These are phyloP conservation scores for Carposina sasakii DNA, from an alignment of 1,140 invertebrate species.

Conservation along the genomic window DNA sequence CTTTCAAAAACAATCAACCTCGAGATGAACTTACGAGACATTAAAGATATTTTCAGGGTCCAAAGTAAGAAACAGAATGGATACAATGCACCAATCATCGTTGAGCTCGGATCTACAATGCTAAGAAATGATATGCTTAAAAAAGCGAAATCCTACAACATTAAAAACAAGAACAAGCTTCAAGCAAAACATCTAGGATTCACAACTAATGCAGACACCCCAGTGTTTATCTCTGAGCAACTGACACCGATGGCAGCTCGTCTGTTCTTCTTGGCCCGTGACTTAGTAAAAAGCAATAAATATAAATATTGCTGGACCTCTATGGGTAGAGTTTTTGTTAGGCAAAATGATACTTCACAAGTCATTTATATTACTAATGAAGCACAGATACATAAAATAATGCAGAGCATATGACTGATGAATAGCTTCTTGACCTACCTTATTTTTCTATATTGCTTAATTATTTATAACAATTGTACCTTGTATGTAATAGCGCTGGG, in stretches of 20 bases:
- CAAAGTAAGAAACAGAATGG: neutral
- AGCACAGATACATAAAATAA: slow-evolving; percentile 1
- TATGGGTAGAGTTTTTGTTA: neutral
- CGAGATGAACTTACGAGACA: neutral
- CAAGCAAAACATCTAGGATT: slow-evolving; percentile 5
- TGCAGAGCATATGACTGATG: neutral
- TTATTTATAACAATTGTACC: neutral
- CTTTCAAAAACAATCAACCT: neutral
- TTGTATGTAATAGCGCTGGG: neutral
- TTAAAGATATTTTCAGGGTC: neutral
- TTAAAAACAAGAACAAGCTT: neutral
- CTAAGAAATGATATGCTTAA: neutral
- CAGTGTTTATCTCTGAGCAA: slow-evolving; percentile 5
- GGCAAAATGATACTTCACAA: neutral
- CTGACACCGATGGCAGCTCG: slow-evolving; percentile 4
- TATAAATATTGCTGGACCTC: slow-evolving; percentile 9
- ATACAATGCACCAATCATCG: neutral
- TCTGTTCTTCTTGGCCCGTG: slow-evolving; percentile 1
- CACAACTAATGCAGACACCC: neutral
- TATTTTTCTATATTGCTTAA: neutral
- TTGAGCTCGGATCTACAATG: neutral
- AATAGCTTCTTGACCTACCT: neutral
- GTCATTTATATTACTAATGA: slow-evolving; percentile 1
- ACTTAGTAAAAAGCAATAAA: neutral
- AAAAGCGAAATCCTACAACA: neutral